These are phyloP conservation scores for Lepus townsendii DNA, from an alignment of 2,797 vertebrate genomes.

Conservation along the genomic window DNA sequence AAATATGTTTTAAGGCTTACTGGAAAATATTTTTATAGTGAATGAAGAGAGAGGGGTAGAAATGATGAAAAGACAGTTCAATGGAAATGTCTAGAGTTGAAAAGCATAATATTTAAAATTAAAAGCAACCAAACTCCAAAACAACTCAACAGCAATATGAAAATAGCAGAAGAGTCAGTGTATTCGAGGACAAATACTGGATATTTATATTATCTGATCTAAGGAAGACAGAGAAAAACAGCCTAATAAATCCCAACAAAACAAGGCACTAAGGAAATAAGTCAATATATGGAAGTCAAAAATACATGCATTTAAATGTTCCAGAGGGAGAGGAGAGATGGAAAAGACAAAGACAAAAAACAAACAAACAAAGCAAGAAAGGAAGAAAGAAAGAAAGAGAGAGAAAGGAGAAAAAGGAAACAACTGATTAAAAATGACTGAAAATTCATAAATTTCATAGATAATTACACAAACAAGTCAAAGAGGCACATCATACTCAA, in stretches of 20 bases:
- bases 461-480: slow-evolving; percentile 14
- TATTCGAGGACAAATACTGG: not conserved
- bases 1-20: not conserved
- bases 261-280: not conserved
- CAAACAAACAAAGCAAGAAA: too few species aligned
- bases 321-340: not conserved
- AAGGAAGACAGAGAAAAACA: not conserved
- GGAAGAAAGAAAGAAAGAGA: too few species aligned
- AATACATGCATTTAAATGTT: not conserved
- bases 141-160: not conserved
- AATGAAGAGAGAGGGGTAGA: not conserved
- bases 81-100: not conserved
- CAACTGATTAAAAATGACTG: not conserved
- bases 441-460: not conserved
- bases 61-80: not conserved
- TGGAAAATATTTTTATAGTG: not conserved
- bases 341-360: too few species aligned
- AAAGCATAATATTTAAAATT: not conserved
- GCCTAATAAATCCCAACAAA: not conserved
- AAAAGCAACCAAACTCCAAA: not conserved
- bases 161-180: not conserved
- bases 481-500: not conserved
- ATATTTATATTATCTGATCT: not conserved
- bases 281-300: not conserved
- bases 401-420: not conserved